A percentile compares a stretch with the other conserved stretches of the same genome.
Evolutionary conservation across 2,888 invertebrate genomes (phyloP).

Genomic region (Acleris emargana): DNA sequence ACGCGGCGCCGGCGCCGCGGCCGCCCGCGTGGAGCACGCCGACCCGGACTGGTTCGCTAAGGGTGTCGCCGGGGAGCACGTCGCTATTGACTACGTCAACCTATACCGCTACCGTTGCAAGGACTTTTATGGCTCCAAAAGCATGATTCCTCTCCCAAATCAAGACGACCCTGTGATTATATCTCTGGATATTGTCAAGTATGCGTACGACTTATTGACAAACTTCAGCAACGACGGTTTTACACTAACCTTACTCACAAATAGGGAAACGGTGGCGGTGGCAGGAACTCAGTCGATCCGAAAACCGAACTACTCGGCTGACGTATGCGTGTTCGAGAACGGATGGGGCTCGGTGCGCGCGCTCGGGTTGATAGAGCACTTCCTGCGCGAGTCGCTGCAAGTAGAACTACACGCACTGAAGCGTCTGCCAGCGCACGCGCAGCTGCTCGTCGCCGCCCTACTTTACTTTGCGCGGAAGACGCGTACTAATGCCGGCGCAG

Average conservation of each 20-base stretch:
- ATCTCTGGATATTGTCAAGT: slow-evolving; percentile 52
- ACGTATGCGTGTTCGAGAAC: slow-evolving; percentile 22
- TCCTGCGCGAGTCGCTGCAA: slow-evolving; percentile 21
- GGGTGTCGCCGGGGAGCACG: slow-evolving; percentile 42
- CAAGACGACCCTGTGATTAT: slow-evolving; percentile 43
- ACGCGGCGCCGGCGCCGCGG: slow-evolving; percentile 35
- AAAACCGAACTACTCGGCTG: slow-evolving; percentile 7
- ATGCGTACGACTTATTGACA: slow-evolving; percentile 52
- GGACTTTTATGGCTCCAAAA: slow-evolving; percentile 37
- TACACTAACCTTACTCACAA: slow-evolving; percentile 4
- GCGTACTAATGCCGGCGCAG: slow-evolving; percentile 1
- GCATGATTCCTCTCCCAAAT: slow-evolving; percentile 33
- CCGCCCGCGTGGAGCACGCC: slow-evolving; percentile 34
- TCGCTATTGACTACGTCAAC: slow-evolving; percentile 42
- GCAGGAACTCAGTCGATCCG: not conserved
- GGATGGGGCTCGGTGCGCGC: slow-evolving; percentile 31
- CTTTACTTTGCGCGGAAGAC: slow-evolving; percentile 46
- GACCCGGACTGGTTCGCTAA: slow-evolving; percentile 50
- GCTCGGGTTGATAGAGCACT: slow-evolving; percentile 33
- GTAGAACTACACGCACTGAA: slow-evolving; percentile 5
- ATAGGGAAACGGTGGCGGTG: not conserved
- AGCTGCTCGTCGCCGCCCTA: slow-evolving; percentile 30
- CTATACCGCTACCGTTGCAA: slow-evolving; percentile 40
- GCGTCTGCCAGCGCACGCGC: slow-evolving; percentile 14
- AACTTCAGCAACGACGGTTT: slow-evolving; percentile 43